Evolutionary conservation across 2,888 invertebrate species (phyloP).

Genomic region (Leptinotarsa rubiginosa): DNA sequence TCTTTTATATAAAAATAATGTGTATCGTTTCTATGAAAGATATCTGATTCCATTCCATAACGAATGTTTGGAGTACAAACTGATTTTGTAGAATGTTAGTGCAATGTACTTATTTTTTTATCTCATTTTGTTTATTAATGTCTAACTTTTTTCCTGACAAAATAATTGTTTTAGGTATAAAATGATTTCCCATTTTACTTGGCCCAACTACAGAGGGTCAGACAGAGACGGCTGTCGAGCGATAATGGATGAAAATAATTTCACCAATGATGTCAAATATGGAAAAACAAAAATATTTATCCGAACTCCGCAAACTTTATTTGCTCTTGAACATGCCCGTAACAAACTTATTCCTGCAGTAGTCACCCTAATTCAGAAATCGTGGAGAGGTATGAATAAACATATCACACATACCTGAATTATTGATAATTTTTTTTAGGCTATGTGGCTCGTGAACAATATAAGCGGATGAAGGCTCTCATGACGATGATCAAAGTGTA

Average conservation of each 20-base stretch:
- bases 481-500: conserved; percentile 84
- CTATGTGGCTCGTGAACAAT: conserved; percentile 75
- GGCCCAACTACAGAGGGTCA: conserved; percentile 91
- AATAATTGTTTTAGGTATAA: conserved; percentile 79
- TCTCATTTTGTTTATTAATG: too few species aligned
- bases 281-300: conserved; percentile 97
- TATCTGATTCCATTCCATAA: too few species aligned
- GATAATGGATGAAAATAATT: conserved; percentile 83
- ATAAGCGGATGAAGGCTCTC: conserved; percentile 88
- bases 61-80: too few species aligned
- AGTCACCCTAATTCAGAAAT: conserved; percentile 93
- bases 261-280: conserved; percentile 87
- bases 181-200: conserved; percentile 94
- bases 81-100: too few species aligned
- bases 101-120: too few species aligned
- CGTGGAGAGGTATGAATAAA: conserved; percentile 79
- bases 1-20: too few species aligned
- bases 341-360: conserved; percentile 91
- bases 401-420: neutral
- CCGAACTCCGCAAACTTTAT: conserved; percentile 90
- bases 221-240: conserved; percentile 87
- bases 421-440: conserved; percentile 49
- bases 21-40: too few species aligned
- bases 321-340: conserved; percentile 87
- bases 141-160: too few species aligned